Evolutionary conservation across 2,797 vertebrate species (phyloP).

Genomic region (Poecilia velifera): DNA sequence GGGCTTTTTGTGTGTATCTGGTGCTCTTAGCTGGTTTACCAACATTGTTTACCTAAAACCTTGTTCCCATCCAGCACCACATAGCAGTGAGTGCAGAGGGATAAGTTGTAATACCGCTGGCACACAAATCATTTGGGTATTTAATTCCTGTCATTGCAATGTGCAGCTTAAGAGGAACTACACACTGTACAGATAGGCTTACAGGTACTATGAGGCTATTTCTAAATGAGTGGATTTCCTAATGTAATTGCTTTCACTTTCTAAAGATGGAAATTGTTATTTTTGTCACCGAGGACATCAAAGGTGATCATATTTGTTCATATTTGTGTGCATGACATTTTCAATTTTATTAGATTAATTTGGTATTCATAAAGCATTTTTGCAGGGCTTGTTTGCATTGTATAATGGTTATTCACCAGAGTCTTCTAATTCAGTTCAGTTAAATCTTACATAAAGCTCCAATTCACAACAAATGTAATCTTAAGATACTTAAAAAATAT

Average conservation of each 20-base stretch:
- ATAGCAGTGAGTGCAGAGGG: conserved; percentile 42
- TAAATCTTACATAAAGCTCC: too few relatives aligned
- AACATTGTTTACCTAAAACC: conserved; percentile 43
- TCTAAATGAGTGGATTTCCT: conserved; percentile 73
- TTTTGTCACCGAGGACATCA: conserved; percentile 51
- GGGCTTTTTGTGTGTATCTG: conserved; percentile 24
- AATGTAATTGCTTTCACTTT: conserved; percentile 73
- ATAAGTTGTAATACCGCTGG: conserved; percentile 70
- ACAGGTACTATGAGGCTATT: conserved; percentile 72
- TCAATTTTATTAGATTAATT: conserved; percentile 32
- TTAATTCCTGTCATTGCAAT: conserved; percentile 78
- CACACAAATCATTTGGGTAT: conserved; percentile 68
- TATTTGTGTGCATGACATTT: conserved; percentile 27
- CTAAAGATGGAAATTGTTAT: conserved; percentile 55
- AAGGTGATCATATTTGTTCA: conserved; percentile 30
- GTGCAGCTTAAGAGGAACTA: conserved; percentile 66
- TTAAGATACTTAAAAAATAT: too few relatives aligned
- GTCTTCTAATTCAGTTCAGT: neutral
- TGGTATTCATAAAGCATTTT: conserved; percentile 13
- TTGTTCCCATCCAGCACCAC: conserved; percentile 46
- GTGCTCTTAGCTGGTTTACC: conserved; percentile 38
- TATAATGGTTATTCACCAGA: neutral
- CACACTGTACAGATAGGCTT: conserved; percentile 64
- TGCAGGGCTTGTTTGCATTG: conserved; percentile 9
- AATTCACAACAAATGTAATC: too few relatives aligned